Evolutionary conservation across 2,888 invertebrate species (phyloP).

Genomic region (Aleiodes leptofemur): DNA sequence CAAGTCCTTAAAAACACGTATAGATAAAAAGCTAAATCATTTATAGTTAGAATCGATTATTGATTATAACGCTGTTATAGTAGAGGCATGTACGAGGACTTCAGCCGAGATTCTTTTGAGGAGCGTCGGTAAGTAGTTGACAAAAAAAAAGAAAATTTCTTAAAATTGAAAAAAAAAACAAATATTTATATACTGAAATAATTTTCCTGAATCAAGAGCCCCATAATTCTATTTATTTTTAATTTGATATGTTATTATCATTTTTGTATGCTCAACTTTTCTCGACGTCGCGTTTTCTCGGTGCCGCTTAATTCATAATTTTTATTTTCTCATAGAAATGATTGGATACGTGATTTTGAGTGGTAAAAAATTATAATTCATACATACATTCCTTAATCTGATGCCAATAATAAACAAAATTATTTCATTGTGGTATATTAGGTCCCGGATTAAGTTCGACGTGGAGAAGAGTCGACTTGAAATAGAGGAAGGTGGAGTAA

Average conservation of each 20-base stretch:
- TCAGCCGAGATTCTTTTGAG: constrained; percentile 91
- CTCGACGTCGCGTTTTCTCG: constrained; percentile 59
- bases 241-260: constrained; percentile 20
- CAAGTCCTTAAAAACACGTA: too few species aligned
- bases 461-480: constrained; percentile 55
- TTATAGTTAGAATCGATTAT: constrained; percentile 66
- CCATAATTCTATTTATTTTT: constrained; percentile 48
- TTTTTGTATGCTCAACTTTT: constrained; percentile 54
- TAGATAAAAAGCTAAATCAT: constrained; percentile 3
- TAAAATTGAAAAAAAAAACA: constrained; percentile 7
- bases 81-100: constrained; percentile 89
- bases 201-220: constrained; percentile 38
- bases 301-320: constrained; percentile 48
- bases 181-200: constrained; percentile 15
- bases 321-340: constrained; percentile 17
- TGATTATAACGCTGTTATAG: constrained; percentile 73
- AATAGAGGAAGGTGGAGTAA: neutral
- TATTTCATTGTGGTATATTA: neutral
- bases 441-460: constrained; percentile 55
- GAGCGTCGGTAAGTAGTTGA: constrained; percentile 83
- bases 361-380: neutral
- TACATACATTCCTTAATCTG: neutral
- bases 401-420: constrained; percentile 11
- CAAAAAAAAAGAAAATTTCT: constrained; percentile 34
- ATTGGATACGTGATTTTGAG: neutral